Evolutionary conservation across 2,113 vertebrate genomes (phyloP).

Genomic region (Chaetura pelagica): DNA sequence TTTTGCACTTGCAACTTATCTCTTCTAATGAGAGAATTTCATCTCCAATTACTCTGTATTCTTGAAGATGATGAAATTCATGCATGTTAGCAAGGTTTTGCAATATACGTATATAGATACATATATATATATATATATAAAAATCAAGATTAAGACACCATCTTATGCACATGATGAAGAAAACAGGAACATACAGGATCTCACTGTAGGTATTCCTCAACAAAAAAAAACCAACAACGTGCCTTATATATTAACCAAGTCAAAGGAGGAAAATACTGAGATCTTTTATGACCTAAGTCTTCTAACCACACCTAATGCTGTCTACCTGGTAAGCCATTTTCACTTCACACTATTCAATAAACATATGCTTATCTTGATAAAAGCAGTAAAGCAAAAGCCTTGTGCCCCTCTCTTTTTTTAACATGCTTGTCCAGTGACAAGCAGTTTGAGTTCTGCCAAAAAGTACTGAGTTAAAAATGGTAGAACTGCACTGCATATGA

Average conservation of each 20-base stretch:
- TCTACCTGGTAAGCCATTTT: conserved; percentile 9
- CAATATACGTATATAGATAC: neutral
- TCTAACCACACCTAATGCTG: neutral
- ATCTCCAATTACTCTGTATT: neutral
- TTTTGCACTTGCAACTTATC: conserved; percentile 13
- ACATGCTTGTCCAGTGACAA: neutral
- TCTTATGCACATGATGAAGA: neutral
- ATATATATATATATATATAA: neutral
- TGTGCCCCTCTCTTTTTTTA: conserved; percentile 1
- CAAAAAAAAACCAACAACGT: neutral
- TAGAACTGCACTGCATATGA: neutral
- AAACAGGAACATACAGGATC: neutral
- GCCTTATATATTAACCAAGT: neutral
- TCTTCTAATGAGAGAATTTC: neutral
- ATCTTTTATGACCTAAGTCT: neutral
- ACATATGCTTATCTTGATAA: neutral
- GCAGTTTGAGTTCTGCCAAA: neutral
- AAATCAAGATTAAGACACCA: neutral
- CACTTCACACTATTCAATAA: neutral
- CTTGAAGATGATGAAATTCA: neutral
- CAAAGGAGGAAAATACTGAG: neutral
- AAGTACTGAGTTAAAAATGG: neutral
- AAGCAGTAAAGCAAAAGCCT: conserved; percentile 15
- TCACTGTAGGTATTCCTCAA: conserved; percentile 1
- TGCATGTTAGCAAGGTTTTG: neutral